Base-by-base conservation (phyloP, 2,888 invertebrate genomes). In the Diploptera punctata region DNA sequence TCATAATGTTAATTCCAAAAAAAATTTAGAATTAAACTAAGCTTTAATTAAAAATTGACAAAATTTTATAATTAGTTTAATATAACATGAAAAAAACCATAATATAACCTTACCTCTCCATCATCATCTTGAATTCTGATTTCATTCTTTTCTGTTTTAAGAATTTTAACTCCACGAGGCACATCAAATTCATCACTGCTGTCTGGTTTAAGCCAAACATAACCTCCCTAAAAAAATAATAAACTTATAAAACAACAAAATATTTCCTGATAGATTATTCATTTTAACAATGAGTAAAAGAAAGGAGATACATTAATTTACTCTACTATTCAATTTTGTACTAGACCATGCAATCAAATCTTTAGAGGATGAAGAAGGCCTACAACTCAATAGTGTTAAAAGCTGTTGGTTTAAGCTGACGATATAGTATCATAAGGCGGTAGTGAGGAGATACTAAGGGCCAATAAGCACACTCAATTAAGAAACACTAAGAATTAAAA, bases 141-240 rank as follows among this genome's bases (percentile, higher is more conserved):
- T 76, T 90, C 88, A 57, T 91, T 90, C 49, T 91, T 90, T 75
- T 94, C 93, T 19, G 91, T 90, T 67, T 91, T 90, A 31, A 93
- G 84, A 21, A 98, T 90, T 79, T 91, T 90, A 18, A 93, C 96
- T 18, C 97, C 97, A 76, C 94, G 87, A 0, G 96, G 94, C 67
- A 95, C 90, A 76, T 93, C 91, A 80, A 95, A 96, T 81, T 94
- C 94, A 0, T 88, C 87, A 47, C 86, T 86, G 1, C 85, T 85
- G 61, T 86, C 85, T 68, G 93, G 92, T 80, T 92, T 92, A 69
- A 97, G 87, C 98, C 98, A 98, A 76, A 98, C 91, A 83, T 92
- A 89, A 82, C 97, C 95, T 67, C 93, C 93, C 94, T 95, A 79
- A 67, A 81, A 81, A 81, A 75, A 60, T 62, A 73, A 26, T 13